Conservation (phyloP, 2,888 invertebrate genomes). For the Barypeithes pellucidus region DNA sequence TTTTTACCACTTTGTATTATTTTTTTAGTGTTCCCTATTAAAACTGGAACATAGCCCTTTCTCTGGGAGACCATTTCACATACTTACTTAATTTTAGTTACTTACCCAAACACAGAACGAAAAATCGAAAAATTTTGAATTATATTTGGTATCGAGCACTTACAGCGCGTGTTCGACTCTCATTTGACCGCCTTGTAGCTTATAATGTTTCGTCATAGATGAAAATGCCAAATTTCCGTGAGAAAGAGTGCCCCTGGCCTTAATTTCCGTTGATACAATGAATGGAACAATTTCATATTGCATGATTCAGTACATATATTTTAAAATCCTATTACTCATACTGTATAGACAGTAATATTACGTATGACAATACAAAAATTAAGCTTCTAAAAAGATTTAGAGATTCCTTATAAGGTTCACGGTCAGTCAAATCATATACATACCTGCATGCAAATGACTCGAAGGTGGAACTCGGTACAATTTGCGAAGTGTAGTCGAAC, state of each 20-base stretch:
- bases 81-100: too few relatives aligned
- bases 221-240: too few relatives aligned
- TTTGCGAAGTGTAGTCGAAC: slow-evolving; percentile 36
- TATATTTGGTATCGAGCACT: too few relatives aligned
- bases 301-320: slow-evolving; percentile 13
- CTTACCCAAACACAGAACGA: too few relatives aligned
- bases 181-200: too few relatives aligned
- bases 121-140: too few relatives aligned
- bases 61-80: too few relatives aligned
- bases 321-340: background rate
- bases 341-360: slow-evolving; percentile 20
- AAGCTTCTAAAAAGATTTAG: slow-evolving; percentile 45
- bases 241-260: background rate
- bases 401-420: slow-evolving; percentile 54
- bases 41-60: too few relatives aligned
- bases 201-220: too few relatives aligned
- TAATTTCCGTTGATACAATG: background rate
- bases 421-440: slow-evolving; percentile 50
- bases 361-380: slow-evolving; percentile 44
- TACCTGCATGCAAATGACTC: slow-evolving; percentile 48
- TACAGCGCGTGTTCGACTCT: too few relatives aligned
- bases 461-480: slow-evolving; percentile 34
- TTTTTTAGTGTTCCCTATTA: too few relatives aligned
- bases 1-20: too few relatives aligned
- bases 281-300: slow-evolving; percentile 1